A percentile compares a stretch with the other conserved stretches of the same genome.
Evolutionary conservation across 2,888 invertebrate genomes (phyloP).

Genomic region (Lasioglossum vierecki): DNA sequence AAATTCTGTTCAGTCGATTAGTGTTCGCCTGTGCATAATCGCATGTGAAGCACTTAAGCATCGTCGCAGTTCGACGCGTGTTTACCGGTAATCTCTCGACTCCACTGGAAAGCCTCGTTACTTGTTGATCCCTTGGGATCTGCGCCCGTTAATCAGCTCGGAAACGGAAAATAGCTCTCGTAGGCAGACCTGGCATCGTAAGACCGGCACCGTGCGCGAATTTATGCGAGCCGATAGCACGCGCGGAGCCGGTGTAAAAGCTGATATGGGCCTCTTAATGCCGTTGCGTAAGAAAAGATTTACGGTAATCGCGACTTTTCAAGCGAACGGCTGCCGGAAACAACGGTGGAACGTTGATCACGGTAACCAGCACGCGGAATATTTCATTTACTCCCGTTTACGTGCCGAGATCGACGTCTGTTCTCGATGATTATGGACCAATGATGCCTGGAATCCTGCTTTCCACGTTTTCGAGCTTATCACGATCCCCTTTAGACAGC

Average conservation of each 20-base stretch:
- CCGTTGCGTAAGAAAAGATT: conserved; percentile 42
- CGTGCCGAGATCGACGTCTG: not conserved
- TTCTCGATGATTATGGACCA: conserved; percentile 12
- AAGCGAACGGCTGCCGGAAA: conserved; percentile 38
- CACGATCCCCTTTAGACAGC: conserved; percentile 2
- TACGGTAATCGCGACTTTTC: conserved; percentile 36
- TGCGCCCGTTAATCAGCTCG: conserved; percentile 4
- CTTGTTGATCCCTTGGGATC: conserved; percentile 13
- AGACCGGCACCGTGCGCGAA: conserved; percentile 17
- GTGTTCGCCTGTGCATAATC: not conserved
- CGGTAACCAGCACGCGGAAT: conserved; percentile 3
- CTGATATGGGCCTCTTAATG: conserved; percentile 37
- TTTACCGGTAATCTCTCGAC: not conserved
- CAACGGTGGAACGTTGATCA: conserved; percentile 14
- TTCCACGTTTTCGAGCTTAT: not conserved
- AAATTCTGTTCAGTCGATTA: not conserved
- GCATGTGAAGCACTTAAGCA: not conserved
- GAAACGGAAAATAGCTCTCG: conserved; percentile 2
- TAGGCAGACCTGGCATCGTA: not conserved
- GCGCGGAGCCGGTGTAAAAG: conserved; percentile 22
- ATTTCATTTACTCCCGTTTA: conserved; percentile 39
- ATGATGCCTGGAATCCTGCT: conserved; percentile 28
- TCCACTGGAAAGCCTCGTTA: not conserved
- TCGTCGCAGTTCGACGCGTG: not conserved
- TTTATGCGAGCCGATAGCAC: conserved; percentile 35